These are phyloP conservation scores for Cyprinodon brontotheroides DNA, from an alignment of 2,113 vertebrate genomes.

Conservation along the genomic window DNA sequence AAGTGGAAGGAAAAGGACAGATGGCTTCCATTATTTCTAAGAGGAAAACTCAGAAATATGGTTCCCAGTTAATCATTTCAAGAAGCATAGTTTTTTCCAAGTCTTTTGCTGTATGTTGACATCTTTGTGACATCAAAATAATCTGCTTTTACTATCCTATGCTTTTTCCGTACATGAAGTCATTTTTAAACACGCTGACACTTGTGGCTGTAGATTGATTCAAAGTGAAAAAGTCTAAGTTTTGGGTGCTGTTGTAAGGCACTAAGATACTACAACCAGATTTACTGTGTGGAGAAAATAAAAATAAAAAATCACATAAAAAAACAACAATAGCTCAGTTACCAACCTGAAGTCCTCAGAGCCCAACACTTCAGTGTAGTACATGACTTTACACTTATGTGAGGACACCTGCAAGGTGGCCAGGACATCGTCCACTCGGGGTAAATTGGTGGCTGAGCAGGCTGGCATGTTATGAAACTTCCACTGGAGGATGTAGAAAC, in stretches of 20 bases:
- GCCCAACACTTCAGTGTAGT: constrained; percentile 94
- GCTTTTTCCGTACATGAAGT: not conserved
- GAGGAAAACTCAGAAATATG: not conserved
- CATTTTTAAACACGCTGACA: too few species aligned
- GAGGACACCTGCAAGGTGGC: constrained; percentile 95
- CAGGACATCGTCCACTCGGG: constrained; percentile 94
- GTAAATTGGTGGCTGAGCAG: constrained; percentile 90
- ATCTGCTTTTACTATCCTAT: not conserved
- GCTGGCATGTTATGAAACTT: constrained; percentile 92
- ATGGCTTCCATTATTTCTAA: not conserved
- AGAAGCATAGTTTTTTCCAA: too few species aligned
- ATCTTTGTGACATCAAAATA: too few species aligned
- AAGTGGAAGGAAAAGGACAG: not conserved
- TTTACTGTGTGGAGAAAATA: not conserved
- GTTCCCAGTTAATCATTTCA: not conserved
- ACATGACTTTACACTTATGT: constrained; percentile 99
- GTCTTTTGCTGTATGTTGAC: too few species aligned
- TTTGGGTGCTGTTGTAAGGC: not conserved
- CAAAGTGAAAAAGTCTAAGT: not conserved
- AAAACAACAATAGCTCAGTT: not conserved
- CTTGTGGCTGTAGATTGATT: not conserved
- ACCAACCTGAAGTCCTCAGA: constrained; percentile 95
- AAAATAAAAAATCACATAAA: too few species aligned
- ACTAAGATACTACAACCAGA: not conserved
- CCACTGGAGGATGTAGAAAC: constrained; percentile 98